phyloP scores from a whole-genome alignment of 2,797 vertebrate species.

The Syngnathus rostellatus region DNA sequence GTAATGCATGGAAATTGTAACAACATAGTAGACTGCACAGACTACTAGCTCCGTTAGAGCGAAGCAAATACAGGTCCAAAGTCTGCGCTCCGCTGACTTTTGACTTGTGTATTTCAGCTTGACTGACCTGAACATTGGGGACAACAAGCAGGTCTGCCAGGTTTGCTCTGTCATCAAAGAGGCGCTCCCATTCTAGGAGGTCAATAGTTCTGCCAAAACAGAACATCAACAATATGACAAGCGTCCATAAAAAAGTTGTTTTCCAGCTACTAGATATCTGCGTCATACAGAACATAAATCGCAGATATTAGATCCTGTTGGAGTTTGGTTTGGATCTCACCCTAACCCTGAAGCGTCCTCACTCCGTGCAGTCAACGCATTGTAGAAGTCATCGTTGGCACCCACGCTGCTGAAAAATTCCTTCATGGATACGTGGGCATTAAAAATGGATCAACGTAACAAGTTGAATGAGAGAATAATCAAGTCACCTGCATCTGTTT shows the following conservation, averaged over 20 bases:
- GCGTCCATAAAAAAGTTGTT: neutral
- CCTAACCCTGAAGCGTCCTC: conserved; percentile 59
- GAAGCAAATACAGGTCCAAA: neutral
- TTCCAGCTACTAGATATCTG: neutral
- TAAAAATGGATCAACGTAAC: neutral
- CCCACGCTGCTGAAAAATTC: conserved; percentile 74
- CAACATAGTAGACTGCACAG: too few relatives aligned
- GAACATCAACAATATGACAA: conserved; percentile 5
- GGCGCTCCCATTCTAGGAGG: conserved; percentile 82
- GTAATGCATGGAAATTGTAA: too few relatives aligned
- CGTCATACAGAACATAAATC: neutral
- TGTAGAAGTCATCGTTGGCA: conserved; percentile 68
- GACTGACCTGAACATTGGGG: conserved; percentile 77
- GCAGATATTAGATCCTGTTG: neutral
- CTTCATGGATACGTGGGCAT: conserved; percentile 46
- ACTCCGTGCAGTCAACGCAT: conserved; percentile 73
- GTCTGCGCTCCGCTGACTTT: neutral
- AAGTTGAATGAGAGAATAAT: neutral
- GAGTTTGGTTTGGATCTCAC: neutral
- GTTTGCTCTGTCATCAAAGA: conserved; percentile 73
- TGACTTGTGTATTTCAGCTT: conserved; percentile 2
- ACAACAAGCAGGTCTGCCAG: conserved; percentile 77
- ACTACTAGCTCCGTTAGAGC: too few relatives aligned
- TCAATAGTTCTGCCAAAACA: conserved; percentile 74
- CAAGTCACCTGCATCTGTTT: conserved; percentile 74